Percentiles rank a stretch among this genome's conserved stretches.
phyloP scores from a whole-genome alignment of 2,888 invertebrate species.

The Pocota personata region DNA sequence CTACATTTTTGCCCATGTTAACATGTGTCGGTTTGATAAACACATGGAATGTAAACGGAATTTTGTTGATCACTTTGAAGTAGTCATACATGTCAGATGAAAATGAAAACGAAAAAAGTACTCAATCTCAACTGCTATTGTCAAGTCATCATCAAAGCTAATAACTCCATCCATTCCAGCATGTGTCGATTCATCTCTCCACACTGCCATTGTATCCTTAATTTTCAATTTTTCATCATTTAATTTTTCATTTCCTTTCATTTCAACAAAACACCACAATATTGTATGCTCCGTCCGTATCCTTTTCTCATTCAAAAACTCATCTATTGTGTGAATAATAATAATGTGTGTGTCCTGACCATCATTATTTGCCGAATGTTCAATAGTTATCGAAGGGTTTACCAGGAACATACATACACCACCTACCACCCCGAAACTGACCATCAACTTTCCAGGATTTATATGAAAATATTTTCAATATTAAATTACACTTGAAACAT shows the following conservation, averaged over 20 bases:
- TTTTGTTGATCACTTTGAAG: neutral
- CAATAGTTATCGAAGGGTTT: constrained; percentile 41
- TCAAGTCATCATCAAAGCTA: neutral
- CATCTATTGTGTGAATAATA: constrained; percentile 40
- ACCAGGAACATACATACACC: neutral
- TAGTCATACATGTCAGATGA: neutral
- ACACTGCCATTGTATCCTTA: no score
- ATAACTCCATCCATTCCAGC: neutral
- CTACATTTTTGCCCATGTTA: neutral
- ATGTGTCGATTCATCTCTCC: no score
- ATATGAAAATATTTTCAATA: constrained; percentile 66
- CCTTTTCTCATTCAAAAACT: neutral
- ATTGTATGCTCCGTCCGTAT: constrained; percentile 3
- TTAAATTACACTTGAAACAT: constrained; percentile 54
- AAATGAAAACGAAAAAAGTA: neutral
- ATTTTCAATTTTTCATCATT: constrained; percentile 31
- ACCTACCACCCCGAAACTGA: neutral
- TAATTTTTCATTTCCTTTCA: constrained; percentile 47
- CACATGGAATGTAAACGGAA: neutral
- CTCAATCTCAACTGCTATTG: neutral
- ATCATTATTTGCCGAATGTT: constrained; percentile 41
- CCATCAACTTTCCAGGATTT: constrained; percentile 37
- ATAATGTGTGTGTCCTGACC: constrained; percentile 7
- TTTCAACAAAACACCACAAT: neutral
- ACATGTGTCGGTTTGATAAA: neutral